These are phyloP conservation scores for Rhopalosiphum maidis DNA, from an alignment of 1,140 invertebrate genomes.

Conservation along the genomic window DNA sequence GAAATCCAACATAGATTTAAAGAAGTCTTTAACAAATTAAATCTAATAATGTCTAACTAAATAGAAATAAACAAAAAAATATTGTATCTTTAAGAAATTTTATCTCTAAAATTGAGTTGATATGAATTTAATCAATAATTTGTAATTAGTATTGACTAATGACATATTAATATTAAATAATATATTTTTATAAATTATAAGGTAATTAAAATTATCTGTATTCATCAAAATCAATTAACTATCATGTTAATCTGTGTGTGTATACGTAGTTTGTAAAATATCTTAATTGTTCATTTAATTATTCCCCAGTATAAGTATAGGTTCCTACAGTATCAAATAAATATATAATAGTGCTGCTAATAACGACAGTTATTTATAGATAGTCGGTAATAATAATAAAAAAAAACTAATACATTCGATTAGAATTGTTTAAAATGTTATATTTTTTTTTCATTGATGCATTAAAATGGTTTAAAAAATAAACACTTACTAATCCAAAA, in stretches of 20 bases:
- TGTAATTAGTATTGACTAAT: background rate
- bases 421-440: background rate
- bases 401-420: background rate
- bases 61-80: background rate
- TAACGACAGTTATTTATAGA: background rate
- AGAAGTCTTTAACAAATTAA: background rate
- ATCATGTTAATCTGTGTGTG: background rate
- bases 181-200: background rate
- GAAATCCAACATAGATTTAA: background rate
- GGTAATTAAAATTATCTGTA: background rate
- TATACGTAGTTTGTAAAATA: background rate
- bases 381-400: background rate
- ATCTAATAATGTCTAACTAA: background rate
- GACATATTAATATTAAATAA: background rate
- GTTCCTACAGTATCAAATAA: background rate
- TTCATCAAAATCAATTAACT: background rate
- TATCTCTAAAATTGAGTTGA: background rate
- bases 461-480: background rate
- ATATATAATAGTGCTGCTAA: background rate
- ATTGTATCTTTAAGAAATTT: background rate
- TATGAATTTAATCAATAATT: background rate
- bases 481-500: background rate
- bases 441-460: background rate
- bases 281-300: background rate
- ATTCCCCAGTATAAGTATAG: background rate